phyloP scores from a whole-genome alignment of 2,113 vertebrate species.

The Hypanus sabinus region DNA sequence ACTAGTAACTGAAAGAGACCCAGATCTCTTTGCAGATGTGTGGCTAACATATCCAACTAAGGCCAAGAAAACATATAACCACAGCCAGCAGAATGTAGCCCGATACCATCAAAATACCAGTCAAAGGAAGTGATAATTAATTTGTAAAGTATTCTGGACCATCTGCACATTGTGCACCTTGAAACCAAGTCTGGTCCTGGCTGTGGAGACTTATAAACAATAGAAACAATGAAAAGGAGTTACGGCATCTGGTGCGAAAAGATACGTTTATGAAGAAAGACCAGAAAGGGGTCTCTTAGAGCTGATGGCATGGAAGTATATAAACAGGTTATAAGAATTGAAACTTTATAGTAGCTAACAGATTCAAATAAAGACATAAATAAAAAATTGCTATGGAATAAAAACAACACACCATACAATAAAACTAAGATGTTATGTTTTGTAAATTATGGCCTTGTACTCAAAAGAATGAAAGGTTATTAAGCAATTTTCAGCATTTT shows the following conservation, averaged over 20 bases:
- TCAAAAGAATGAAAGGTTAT: neutral
- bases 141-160: neutral
- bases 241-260: neutral
- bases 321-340: neutral
- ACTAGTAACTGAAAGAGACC: neutral
- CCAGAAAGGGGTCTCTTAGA: neutral
- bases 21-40: neutral
- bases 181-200: neutral
- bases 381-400: neutral
- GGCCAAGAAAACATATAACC: neutral
- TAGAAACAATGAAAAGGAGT: neutral
- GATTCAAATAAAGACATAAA: neutral
- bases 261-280: neutral
- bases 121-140: neutral
- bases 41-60: neutral
- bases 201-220: neutral
- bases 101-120: neutral
- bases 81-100: neutral
- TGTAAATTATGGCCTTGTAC: neutral
- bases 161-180: neutral
- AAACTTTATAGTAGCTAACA: neutral
- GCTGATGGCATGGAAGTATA: neutral
- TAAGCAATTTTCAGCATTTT: neutral
- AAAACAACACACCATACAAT: neutral
- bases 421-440: neutral